Base-by-base conservation (phyloP, 2,888 invertebrate genomes). In the Caenorhabditis virilis region DNA sequence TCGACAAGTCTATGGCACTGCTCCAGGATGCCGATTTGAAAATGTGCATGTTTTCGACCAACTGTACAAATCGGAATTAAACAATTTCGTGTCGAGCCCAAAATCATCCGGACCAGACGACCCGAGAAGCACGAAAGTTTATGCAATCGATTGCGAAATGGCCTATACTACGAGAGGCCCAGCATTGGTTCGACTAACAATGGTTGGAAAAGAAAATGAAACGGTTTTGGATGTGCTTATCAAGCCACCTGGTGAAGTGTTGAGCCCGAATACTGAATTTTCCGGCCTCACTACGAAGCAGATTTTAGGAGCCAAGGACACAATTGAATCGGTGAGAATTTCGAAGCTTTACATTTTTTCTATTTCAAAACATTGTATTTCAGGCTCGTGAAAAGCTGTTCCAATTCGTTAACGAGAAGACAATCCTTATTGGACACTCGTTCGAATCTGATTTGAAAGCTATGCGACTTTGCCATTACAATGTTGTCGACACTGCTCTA, bases 361-460 rank as follows among this genome's bases (percentile, higher is more conserved):
- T 13, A 43, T 18, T 13, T 43, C 5, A 75, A 13, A 7, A 20
- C 9, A 18, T 46, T 33, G n/a, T 16, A n/a, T 33, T 77, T 53
- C 55, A 80, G 78, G 76, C 69, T 18, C 95, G 95, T 86, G 91
- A 92, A 13, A 90, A 91, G 39, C 87, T 98, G 56, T 87, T 97
- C 71, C 89, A 91, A 67, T 89, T 93, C 87, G 91, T 95, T 84
- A 91, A 90, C 81, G 89, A 90, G 67, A 90, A 91, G 84, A 92
- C 95, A 13, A 93, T 98, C 78, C 87, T 98, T 16, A 89, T 98
- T 71, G 98, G 98, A 0, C 98, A 98, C 85, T 93, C 94, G 85
- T 88, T 98, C 80, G 97, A 98, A 84, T 93, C 92, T 76, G 98
- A 98, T 87, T 88, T 97, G 81, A 91, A 92, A 54, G 92, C 93